Conservation (phyloP, 2,888 invertebrate species). For the Noctua fimbriata region DNA sequence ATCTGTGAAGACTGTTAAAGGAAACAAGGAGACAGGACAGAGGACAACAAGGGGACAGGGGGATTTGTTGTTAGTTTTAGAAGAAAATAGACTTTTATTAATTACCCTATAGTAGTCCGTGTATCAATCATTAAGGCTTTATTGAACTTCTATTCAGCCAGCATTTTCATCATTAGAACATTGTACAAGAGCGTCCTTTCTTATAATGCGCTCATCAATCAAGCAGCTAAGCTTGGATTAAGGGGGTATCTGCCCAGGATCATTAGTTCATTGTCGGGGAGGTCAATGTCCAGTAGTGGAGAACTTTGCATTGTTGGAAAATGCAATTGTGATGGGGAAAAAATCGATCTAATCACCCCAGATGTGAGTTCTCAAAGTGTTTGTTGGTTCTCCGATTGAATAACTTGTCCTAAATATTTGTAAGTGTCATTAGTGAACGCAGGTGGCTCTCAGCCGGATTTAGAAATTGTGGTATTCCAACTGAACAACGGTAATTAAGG, state of each 20-base stretch:
- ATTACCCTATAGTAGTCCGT: neutral
- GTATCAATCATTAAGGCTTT: slow-evolving; percentile 2
- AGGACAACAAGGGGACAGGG: no score
- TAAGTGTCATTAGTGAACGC: slow-evolving; percentile 11
- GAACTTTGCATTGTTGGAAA: neutral
- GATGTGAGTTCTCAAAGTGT: neutral
- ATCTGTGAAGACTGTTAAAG: slow-evolving; percentile 12
- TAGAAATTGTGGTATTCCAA: slow-evolving; percentile 2
- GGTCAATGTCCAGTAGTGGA: slow-evolving; percentile 44
- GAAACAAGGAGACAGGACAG: no score
- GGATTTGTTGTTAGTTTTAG: slow-evolving; percentile 4
- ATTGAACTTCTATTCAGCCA: neutral
- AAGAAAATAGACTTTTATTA: slow-evolving; percentile 4
- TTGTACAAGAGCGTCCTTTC: slow-evolving; percentile 24
- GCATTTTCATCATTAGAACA: neutral
- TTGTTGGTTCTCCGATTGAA: neutral
- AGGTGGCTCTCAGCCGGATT: slow-evolving; percentile 16
- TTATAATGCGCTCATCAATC: slow-evolving; percentile 51
- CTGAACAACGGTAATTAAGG: slow-evolving; percentile 21
- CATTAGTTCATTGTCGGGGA: slow-evolving; percentile 38
- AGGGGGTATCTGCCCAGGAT: slow-evolving; percentile 19
- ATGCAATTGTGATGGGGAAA: slow-evolving; percentile 3
- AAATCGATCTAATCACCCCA: neutral
- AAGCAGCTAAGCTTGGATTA: slow-evolving; percentile 42
- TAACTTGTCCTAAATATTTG: neutral